Percentiles rank a stretch among this genome's conserved stretches.
phyloP scores from a whole-genome alignment of 2,888 invertebrate species.

The Pyrochroa serraticornis region DNA sequence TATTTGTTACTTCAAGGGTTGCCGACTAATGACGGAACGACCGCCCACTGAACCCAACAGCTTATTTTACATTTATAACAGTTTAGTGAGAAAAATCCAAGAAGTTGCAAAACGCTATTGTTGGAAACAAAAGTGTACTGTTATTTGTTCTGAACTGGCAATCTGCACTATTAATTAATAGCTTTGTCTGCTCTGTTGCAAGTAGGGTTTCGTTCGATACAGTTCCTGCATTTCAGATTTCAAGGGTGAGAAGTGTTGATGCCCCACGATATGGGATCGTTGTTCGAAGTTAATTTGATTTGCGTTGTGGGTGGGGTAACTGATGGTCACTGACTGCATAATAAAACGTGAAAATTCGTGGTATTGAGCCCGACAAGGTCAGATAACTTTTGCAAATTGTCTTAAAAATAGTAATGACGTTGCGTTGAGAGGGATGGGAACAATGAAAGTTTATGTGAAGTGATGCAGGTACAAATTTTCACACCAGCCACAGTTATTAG shows the following conservation, averaged over 20 bases:
- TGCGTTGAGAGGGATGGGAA: not conserved
- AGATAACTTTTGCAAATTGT: too few relatives aligned
- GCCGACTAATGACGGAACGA: not conserved
- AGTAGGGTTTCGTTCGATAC: too few relatives aligned
- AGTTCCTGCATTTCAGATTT: too few relatives aligned
- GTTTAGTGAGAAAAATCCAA: constrained; percentile 3
- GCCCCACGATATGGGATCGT: too few relatives aligned
- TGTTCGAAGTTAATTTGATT: too few relatives aligned
- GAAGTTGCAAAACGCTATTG: constrained; percentile 3
- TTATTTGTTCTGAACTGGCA: constrained; percentile 1
- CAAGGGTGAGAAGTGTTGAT: too few relatives aligned
- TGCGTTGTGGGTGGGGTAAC: too few relatives aligned
- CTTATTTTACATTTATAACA: constrained; percentile 5
- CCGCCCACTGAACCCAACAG: not conserved
- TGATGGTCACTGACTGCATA: too few relatives aligned
- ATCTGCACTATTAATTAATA: not conserved
- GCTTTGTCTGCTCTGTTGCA: not conserved
- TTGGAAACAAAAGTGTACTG: constrained; percentile 2
- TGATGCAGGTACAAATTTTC: constrained; percentile 20
- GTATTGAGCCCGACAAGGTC: too few relatives aligned
- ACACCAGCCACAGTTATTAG: constrained; percentile 14
- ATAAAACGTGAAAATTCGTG: too few relatives aligned
- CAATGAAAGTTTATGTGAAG: constrained; percentile 17
- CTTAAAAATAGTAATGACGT: not conserved
- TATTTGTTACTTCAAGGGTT: too few relatives aligned